Base-by-base conservation (phyloP, 2,797 vertebrate species). In the Prunella strophiata region DNA sequence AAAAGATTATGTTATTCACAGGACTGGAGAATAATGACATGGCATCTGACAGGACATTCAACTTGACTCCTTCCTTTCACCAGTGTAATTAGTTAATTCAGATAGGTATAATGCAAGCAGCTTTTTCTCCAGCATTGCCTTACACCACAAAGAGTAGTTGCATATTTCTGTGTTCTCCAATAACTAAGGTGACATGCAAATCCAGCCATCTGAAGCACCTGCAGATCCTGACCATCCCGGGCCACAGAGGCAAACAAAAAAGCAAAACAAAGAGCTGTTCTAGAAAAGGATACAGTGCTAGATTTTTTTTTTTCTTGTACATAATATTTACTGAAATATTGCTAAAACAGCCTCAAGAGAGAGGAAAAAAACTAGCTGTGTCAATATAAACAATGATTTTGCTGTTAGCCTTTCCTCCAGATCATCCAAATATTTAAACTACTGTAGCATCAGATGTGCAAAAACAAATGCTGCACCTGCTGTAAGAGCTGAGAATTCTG, bases 391-490 rank as follows among this genome's bases (percentile, higher is more conserved):
- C 68, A 89, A 54, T 40, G 5, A 65, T 89, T 85, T 85, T 87
- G 40, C 42, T 81, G 8, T 66, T 88, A 83, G 66, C 21, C 70
- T 89, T 89, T 88, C 50, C 23, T 62, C 43, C 34, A 70, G 23
- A 78, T 61, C 43, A 89, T 63, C 51, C 59, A 88, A 95, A 76
- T 78, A 88, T 84, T 94, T 83, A 91, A 78, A 85, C 70, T 78
- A 74, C 40, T 18, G 29, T n/a, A 80, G 45, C n/a, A 79, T 74
- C 36, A 55, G 16, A 85, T 40, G 25, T 40, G 55, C 29, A 88
- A 10, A 27, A 85, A 75, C 40, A 77, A 93, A 74, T 22, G 27
- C 30, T 65, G 55, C 72, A 83, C 72, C 51, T 83, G 47, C 51
- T 94, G 7, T 30, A 86, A 84, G 34, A 91, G 45, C 51, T 80